Evolutionary conservation across 2,113 vertebrate species (phyloP), one percentile per base, ranked within the genome.

Genomic region (Ornithorhynchus anatinus): DNA sequence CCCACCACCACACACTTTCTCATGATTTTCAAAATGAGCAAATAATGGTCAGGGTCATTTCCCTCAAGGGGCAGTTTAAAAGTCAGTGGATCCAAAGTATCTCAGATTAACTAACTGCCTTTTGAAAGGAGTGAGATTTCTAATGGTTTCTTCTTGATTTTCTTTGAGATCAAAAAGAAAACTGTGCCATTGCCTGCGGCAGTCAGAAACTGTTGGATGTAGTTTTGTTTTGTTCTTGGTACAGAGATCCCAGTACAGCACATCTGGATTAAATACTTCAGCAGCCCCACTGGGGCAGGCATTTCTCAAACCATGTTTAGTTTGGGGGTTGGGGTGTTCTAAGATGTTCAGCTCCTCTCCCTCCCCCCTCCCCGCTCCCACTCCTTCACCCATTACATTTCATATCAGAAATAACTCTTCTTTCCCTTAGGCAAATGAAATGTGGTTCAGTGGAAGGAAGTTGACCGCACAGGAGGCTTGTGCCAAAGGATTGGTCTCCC

Each of bases 391-490:
- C 29, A 47, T 75, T 71, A 56, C 73, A 78, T 80, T 78, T 91
- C 80, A 88, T 67, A 38, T 59, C 58, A 40, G 66, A 80, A 62
- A 80, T 76, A 68, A 72, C 67, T 79, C 84, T 86, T 74, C 89
- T 86, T 86, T 72, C 69, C 81, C 86, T 40, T 86, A 99, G 98
- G 98, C 97, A n/a, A 98, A 96, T 72, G 98, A 99, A 87, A 95
- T 99, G 95, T 89, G 99, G 70, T 94, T 99, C 68, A 96, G 97
- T 23, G 96, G 96, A 64, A 95, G 97, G 86, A 99, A 98, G 90
- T 31, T 99, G 89, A 99, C 98, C 0, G 98, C 98, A 0, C 96
- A 98, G 92, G 97, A 99, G 86, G 98, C 97, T 1, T 99, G 97
- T 72, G 93, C 94, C 75, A 99, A 98, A 85, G 98, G 98, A 67